A percentile compares a stretch with the other conserved stretches of the same genome.
phyloP scores from a whole-genome alignment of 2,113 vertebrate species.

The Oryzias javanicus region DNA sequence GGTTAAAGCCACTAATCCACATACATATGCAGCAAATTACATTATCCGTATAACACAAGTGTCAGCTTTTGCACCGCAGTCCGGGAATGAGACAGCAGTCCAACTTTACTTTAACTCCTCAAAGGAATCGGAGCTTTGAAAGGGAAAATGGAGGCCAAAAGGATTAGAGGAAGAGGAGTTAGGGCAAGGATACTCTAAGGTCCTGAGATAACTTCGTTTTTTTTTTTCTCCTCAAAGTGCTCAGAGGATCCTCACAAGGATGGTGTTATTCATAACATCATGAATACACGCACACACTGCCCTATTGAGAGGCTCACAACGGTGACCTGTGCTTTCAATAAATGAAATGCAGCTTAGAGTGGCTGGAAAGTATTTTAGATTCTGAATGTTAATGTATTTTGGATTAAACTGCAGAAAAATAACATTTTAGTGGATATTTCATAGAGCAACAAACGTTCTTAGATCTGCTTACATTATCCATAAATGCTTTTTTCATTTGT shows the following conservation, averaged over 20 bases:
- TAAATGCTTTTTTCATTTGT: too few species aligned
- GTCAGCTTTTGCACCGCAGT: conserved; percentile 2
- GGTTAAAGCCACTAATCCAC: conserved; percentile 30
- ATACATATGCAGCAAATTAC: conserved; percentile 41
- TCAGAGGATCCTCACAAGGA: conserved; percentile 31
- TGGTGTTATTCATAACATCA: conserved; percentile 15
- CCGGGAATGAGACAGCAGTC: conserved; percentile 1
- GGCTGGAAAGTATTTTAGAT: too few species aligned
- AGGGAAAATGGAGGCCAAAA: not conserved
- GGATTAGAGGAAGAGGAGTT: not conserved
- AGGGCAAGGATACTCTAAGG: conserved; percentile 25
- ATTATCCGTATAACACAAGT: conserved; percentile 28
- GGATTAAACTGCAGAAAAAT: too few species aligned
- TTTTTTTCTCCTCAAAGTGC: conserved; percentile 29
- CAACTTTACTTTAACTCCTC: not conserved
- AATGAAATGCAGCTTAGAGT: too few species aligned
- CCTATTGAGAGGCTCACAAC: not conserved
- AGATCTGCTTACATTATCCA: too few species aligned
- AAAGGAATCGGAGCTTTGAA: not conserved
- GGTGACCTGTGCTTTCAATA: too few species aligned
- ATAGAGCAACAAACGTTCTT: too few species aligned
- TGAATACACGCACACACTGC: conserved; percentile 11
- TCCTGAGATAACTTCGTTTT: conserved; percentile 41
- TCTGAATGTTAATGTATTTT: too few species aligned
- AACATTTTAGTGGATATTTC: too few species aligned